These are phyloP conservation scores for Aethes cnicana DNA, from an alignment of 2,888 invertebrate species.

Conservation along the genomic window DNA sequence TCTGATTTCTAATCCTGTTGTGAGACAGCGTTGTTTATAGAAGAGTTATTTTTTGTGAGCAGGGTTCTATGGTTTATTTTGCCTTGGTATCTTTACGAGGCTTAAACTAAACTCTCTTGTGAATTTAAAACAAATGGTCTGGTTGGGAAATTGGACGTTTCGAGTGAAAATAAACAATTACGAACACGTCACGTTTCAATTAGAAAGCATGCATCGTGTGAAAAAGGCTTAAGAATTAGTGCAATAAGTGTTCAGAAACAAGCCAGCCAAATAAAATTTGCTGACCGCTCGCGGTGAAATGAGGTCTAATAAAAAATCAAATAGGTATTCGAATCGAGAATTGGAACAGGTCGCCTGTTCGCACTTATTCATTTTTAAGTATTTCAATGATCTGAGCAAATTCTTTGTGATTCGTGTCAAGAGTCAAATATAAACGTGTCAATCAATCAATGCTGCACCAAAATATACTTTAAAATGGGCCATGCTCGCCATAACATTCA, in stretches of 20 bases:
- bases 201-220: slow-evolving; percentile 27
- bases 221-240: slow-evolving; percentile 11
- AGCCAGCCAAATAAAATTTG: too few relatives aligned
- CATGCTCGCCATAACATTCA: too few relatives aligned
- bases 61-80: not conserved
- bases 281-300: too few relatives aligned
- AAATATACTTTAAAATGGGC: too few relatives aligned
- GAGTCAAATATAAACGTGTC: too few relatives aligned
- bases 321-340: too few relatives aligned
- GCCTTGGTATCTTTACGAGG: not conserved
- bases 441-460: too few relatives aligned
- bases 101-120: not conserved
- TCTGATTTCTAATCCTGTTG: not conserved
- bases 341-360: too few relatives aligned
- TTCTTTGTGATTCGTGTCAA: too few relatives aligned
- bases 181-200: slow-evolving; percentile 19
- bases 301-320: too few relatives aligned
- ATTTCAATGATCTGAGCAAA: too few relatives aligned
- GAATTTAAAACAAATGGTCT: slow-evolving; percentile 3
- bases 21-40: slow-evolving; percentile 1
- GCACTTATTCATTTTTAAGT: too few relatives aligned
- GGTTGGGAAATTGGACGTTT: slow-evolving; percentile 6
- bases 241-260: slow-evolving; percentile 6
- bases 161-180: slow-evolving; percentile 23
- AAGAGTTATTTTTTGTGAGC: slow-evolving; percentile 3